Evolutionary conservation across 2,888 invertebrate genomes (phyloP).

Genomic region (Dasysyrphus albostriatus): DNA sequence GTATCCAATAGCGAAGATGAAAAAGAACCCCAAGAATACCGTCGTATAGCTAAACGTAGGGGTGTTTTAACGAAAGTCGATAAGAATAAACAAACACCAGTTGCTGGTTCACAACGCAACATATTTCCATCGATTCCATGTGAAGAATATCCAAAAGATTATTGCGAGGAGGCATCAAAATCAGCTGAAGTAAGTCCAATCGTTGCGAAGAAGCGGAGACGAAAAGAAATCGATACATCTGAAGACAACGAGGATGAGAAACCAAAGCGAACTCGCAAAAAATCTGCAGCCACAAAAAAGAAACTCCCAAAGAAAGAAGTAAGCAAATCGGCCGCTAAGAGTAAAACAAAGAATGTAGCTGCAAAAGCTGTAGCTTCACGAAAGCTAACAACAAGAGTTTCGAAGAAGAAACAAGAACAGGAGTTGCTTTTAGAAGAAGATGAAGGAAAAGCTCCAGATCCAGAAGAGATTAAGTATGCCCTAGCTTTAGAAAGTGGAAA

Average conservation of each 20-base stretch:
- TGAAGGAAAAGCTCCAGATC: constrained; percentile 78
- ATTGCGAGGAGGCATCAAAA: background rate
- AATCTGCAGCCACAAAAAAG: constrained; percentile 70
- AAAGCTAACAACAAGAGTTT: constrained; percentile 13
- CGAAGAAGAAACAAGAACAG: constrained; percentile 22
- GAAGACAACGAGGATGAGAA: constrained; percentile 76
- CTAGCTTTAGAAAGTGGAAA: constrained; percentile 80
- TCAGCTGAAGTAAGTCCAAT: constrained; percentile 19
- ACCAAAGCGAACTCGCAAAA: constrained; percentile 75
- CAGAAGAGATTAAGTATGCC: constrained; percentile 79
- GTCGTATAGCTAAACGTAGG: constrained; percentile 86
- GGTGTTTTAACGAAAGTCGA: constrained; percentile 80
- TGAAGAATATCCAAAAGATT: background rate
- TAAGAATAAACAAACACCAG: constrained; percentile 34
- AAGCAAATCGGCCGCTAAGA: constrained; percentile 9
- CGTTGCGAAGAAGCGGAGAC: constrained; percentile 25
- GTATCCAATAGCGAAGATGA: constrained; percentile 89
- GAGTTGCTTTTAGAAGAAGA: constrained; percentile 10
- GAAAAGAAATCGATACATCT: constrained; percentile 73
- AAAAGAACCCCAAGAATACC: constrained; percentile 82
- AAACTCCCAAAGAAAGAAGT: constrained; percentile 1
- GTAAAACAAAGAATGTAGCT: constrained; percentile 16
- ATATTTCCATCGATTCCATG: background rate
- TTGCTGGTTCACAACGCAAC: background rate
- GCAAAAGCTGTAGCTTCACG: background rate